A percentile compares a stretch with the other conserved stretches of the same genome.
Evolutionary conservation across 2,113 vertebrate genomes (phyloP).

Genomic region (Eolophus roseicapilla): DNA sequence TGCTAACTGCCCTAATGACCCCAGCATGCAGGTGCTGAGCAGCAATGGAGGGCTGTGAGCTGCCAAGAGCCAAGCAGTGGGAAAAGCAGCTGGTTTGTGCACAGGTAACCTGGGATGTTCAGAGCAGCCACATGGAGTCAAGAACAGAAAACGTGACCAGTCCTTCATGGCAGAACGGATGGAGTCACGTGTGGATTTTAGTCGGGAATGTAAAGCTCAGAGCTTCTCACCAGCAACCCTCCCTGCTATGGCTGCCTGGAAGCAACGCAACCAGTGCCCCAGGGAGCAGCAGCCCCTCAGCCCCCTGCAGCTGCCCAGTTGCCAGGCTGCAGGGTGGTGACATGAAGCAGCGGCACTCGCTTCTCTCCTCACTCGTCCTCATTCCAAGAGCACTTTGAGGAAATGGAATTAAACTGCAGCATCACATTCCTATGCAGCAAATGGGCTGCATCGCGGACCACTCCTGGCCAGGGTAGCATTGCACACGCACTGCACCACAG

Average conservation of each 20-base stretch:
- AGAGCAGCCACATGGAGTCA: not conserved
- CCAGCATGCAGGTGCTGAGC: accelerated
- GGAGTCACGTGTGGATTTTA: not conserved
- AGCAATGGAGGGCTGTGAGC: not conserved
- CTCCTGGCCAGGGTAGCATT: not conserved
- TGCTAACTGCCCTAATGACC: not conserved
- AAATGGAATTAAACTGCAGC: not conserved
- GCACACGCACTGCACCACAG: not conserved
- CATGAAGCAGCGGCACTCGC: not conserved
- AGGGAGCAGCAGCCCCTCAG: not conserved
- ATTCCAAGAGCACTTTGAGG: not conserved
- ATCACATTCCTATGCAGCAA: not conserved
- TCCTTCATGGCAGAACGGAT: not conserved
- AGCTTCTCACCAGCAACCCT: not conserved
- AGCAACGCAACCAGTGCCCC: not conserved
- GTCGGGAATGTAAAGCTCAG: not conserved
- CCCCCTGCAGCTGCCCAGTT: accelerated
- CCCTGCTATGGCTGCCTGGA: accelerated
- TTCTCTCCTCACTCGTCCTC: not conserved
- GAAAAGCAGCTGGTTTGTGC: not conserved
- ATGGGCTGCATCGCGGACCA: accelerated
- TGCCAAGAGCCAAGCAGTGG: not conserved
- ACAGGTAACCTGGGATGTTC: not conserved
- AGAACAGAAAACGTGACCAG: not conserved
- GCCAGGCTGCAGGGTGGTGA: not conserved